Percentiles rank a stretch among this genome's conserved stretches.
These are phyloP conservation scores for Melanotaenia maccullochi DNA, from an alignment of 2,797 vertebrate species.

Conservation along the genomic window DNA sequence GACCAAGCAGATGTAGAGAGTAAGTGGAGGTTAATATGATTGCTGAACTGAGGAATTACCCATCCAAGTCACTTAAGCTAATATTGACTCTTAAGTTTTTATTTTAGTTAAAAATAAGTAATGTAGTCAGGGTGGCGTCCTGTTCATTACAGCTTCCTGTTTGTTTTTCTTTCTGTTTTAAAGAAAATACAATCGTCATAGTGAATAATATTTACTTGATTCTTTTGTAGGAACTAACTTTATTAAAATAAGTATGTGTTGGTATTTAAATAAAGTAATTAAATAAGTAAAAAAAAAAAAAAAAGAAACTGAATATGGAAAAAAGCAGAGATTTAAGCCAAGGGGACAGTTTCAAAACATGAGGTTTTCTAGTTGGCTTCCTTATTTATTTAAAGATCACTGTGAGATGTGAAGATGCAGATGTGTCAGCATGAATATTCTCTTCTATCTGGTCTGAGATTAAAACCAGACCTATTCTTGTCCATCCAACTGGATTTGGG, in stretches of 20 bases:
- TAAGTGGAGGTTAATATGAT: constrained; percentile 79
- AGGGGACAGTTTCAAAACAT: not conserved
- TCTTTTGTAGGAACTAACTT: not conserved
- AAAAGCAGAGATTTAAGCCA: not conserved
- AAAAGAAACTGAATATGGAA: not conserved
- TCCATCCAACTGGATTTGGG: constrained; percentile 31
- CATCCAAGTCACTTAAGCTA: constrained; percentile 71
- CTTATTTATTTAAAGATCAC: constrained; percentile 5
- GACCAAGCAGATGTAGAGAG: constrained; percentile 71
- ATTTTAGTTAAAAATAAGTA: constrained; percentile 71
- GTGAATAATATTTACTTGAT: constrained; percentile 21
- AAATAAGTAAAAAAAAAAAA: constrained; percentile 1
- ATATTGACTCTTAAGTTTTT: constrained; percentile 70
- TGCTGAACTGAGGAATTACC: constrained; percentile 72
- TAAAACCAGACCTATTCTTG: constrained; percentile 47
- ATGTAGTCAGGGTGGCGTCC: constrained; percentile 43
- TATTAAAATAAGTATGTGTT: not conserved
- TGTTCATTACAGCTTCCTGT: constrained; percentile 1
- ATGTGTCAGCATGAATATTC: constrained; percentile 18
- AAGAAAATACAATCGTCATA: not conserved
- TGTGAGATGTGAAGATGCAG: not conserved
- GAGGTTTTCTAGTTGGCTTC: not conserved
- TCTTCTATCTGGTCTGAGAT: constrained; percentile 8
- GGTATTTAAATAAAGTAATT: constrained; percentile 4
- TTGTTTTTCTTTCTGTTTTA: not conserved